A percentile compares a stretch with the other conserved stretches of the same genome.
phyloP scores from a whole-genome alignment of 2,113 vertebrate genomes.

The Brevimyrus niger region DNA sequence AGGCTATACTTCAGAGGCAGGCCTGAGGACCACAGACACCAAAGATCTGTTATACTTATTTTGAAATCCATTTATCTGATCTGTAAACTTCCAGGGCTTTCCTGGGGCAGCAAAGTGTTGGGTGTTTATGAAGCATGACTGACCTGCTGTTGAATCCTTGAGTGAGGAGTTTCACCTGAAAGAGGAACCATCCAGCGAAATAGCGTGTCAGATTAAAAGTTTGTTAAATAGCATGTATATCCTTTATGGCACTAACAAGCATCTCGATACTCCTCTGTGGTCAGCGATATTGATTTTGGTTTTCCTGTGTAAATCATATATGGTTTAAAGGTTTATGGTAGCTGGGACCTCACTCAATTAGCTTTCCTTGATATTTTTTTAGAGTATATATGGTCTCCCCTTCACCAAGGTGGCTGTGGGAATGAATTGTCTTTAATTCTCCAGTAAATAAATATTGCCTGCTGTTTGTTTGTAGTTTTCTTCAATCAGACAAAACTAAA shows the following conservation, averaged over 20 bases:
- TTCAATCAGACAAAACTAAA: not conserved
- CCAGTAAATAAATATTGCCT: not conserved
- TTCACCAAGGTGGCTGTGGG: not conserved
- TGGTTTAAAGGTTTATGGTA: not conserved
- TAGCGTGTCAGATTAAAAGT: not conserved
- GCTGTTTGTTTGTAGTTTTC: not conserved
- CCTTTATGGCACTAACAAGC: not conserved
- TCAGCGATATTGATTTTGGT: not conserved
- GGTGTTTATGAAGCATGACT: not conserved
- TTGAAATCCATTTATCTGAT: not conserved
- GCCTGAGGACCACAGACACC: not conserved
- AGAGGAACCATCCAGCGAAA: not conserved
- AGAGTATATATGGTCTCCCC: not conserved
- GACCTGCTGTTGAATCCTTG: not conserved
- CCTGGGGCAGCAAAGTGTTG: not conserved
- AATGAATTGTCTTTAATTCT: not conserved
- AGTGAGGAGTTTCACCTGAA: not conserved
- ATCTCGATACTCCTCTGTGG: not conserved
- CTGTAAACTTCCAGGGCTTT: not conserved
- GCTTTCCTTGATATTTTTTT: not conserved
- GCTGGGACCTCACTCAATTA: not conserved
- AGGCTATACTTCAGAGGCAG: not conserved
- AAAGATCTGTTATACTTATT: constrained; percentile 37
- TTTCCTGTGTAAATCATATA: not conserved
- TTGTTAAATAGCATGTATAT: not conserved